phyloP scores from a whole-genome alignment of 1,140 invertebrate species.

The Eriocheir sinensis region DNA sequence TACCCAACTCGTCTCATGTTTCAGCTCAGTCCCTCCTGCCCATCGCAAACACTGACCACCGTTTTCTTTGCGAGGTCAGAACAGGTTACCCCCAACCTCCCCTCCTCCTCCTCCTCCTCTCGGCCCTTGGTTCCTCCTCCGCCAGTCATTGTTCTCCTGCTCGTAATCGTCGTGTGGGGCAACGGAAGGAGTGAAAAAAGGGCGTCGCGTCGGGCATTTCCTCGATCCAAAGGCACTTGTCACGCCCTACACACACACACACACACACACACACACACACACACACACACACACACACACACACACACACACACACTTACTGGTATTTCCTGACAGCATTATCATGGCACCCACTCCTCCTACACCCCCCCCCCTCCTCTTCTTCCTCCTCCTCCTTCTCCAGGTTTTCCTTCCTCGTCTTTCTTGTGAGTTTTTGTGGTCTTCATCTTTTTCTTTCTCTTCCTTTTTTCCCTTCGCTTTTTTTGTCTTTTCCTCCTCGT shows the following conservation, averaged over 20 bases:
- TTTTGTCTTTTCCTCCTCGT: no score
- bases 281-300: no score
- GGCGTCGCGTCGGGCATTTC: neutral
- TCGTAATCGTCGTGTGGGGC: neutral
- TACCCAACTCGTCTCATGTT: no score
- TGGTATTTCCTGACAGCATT: neutral
- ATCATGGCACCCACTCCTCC: neutral
- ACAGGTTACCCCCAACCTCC: neutral
- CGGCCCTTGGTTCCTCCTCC: neutral
- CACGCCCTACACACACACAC: neutral
- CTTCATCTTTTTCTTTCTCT: neutral
- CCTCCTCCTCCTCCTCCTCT: slow-evolving; percentile 36
- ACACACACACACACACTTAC: no score
- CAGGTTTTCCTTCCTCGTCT: neutral
- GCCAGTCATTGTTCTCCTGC: neutral
- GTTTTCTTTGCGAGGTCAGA: neutral
- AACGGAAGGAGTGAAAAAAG: neutral
- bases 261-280: no score
- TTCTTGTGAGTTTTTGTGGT: no score
- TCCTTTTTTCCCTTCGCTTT: neutral
- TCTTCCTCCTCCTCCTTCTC: neutral
- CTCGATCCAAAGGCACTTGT: neutral
- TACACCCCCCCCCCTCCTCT: neutral
- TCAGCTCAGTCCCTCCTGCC: no score
- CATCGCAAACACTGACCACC: no score